phyloP scores from a whole-genome alignment of 2,797 vertebrate species.

The Lateolabrax maculatus region DNA sequence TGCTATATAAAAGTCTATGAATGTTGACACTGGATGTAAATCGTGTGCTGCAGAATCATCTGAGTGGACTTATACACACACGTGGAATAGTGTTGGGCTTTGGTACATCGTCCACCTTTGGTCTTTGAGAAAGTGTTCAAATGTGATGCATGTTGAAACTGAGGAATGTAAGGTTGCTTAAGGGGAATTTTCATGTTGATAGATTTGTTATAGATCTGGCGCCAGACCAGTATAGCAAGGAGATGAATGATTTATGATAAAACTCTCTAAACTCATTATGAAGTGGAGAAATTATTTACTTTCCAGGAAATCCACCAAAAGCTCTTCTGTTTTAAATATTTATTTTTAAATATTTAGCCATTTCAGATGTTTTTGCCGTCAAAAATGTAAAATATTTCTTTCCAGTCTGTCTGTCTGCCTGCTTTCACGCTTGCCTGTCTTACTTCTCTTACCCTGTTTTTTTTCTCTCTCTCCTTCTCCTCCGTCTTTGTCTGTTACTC shows the following conservation, averaged over 20 bases:
- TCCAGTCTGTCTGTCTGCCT: neutral
- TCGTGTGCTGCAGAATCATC: neutral
- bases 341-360: neutral
- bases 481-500: neutral
- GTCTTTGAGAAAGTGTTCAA: constrained; percentile 6
- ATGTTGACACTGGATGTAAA: neutral
- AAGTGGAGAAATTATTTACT: constrained; percentile 1
- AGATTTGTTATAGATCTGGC: neutral
- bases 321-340: neutral
- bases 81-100: neutral
- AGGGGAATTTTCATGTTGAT: neutral
- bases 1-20: neutral
- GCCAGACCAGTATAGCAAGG: neutral
- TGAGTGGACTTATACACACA: neutral
- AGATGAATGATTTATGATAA: neutral
- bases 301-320: neutral
- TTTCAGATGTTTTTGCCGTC: constrained; percentile 11
- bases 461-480: neutral
- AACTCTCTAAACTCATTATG: neutral
- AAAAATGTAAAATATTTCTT: neutral
- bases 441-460: neutral
- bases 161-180: constrained; percentile 12
- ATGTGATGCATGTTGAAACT: constrained; percentile 6
- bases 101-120: neutral
- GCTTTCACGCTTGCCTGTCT: neutral